phyloP scores from a whole-genome alignment of 2,113 vertebrate genomes.

The Cairina moschata region DNA sequence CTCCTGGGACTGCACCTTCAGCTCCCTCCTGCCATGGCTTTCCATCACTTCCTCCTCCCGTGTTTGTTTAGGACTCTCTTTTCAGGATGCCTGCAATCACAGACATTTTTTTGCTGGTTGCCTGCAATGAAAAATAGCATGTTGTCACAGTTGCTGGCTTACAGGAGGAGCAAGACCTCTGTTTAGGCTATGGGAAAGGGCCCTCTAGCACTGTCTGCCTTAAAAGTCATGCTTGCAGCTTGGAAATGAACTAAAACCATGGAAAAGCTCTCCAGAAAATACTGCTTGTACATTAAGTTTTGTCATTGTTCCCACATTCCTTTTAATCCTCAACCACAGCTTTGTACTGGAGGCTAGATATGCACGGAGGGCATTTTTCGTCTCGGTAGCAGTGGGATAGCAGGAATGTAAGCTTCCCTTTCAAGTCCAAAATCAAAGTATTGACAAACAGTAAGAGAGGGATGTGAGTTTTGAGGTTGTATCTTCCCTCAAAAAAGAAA shows the following conservation, averaged over 20 bases:
- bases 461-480: background rate
- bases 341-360: background rate
- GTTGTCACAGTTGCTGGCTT: background rate
- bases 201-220: background rate
- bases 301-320: conserved; percentile 21
- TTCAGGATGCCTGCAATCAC: background rate
- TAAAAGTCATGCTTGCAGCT: background rate
- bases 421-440: conserved; percentile 22
- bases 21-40: background rate
- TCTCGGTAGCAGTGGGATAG: background rate
- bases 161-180: accelerated
- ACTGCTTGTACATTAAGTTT: background rate
- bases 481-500: background rate
- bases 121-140: background rate
- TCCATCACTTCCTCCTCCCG: background rate
- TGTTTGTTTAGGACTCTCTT: background rate
- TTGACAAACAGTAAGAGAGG: background rate
- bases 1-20: background rate
- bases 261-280: background rate
- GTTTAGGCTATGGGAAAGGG: background rate
- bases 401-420: background rate
- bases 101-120: background rate
- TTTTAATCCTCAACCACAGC: background rate
- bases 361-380: background rate
- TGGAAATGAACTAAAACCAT: conserved; percentile 13